These are phyloP conservation scores for Diarsia mendica DNA, from an alignment of 2,888 invertebrate species.

Conservation along the genomic window DNA sequence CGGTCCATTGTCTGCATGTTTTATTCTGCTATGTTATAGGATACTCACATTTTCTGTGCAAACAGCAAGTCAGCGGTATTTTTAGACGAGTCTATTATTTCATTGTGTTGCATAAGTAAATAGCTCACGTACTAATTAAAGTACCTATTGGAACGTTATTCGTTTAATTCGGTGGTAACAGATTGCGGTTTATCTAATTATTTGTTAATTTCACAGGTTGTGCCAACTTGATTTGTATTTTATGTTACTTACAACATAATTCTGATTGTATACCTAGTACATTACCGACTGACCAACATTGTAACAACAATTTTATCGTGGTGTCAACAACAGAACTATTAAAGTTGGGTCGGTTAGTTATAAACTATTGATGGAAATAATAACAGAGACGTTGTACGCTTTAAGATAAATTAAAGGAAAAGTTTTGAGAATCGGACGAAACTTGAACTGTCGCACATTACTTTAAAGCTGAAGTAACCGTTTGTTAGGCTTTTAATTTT, in stretches of 20 bases:
- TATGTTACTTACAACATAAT: constrained; percentile 53
- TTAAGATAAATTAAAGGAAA: constrained; percentile 31
- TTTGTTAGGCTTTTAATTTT: constrained; percentile 5
- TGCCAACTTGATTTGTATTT: constrained; percentile 65
- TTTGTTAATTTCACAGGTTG: constrained; percentile 70
- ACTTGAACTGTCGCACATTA: constrained; percentile 18
- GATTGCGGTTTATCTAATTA: constrained; percentile 71
- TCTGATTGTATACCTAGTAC: constrained; percentile 32
- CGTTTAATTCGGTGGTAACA: constrained; percentile 64
- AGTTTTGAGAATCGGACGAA: constrained; percentile 28
- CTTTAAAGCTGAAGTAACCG: neutral
- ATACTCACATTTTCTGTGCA: neutral
- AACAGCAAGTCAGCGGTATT: neutral
- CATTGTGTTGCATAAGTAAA: constrained; percentile 32
- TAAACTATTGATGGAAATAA: constrained; percentile 60
- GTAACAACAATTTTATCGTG: constrained; percentile 36
- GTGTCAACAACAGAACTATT: constrained; percentile 47
- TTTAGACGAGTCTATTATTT: constrained; percentile 29
- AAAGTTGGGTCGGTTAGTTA: constrained; percentile 38
- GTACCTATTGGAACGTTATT: constrained; percentile 51
- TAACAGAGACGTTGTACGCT: constrained; percentile 29
- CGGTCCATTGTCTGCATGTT: constrained; percentile 37
- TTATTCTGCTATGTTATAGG: constrained; percentile 28
- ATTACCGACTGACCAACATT: constrained; percentile 33
- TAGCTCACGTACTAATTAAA: constrained; percentile 46